A percentile compares a stretch with the other conserved stretches of the same genome.
Conservation (phyloP, 2,888 invertebrate species). For the Drosophila tanythrix region DNA sequence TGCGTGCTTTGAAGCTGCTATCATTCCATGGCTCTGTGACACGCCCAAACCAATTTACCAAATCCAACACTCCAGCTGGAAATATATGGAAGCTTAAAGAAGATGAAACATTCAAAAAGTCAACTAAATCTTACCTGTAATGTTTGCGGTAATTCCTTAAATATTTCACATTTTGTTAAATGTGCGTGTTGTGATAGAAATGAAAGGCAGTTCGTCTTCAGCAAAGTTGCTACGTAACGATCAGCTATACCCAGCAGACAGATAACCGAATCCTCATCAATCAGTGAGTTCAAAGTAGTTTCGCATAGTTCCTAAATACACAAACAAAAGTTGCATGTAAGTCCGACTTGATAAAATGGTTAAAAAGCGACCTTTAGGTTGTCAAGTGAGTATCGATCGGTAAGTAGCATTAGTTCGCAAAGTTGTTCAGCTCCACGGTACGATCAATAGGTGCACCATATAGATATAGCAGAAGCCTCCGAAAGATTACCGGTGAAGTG, state of each 20-base stretch:
- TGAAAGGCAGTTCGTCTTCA: conserved; percentile 82
- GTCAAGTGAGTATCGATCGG: conserved; percentile 88
- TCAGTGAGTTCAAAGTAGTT: conserved; percentile 86
- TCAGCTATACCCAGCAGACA: conserved; percentile 89
- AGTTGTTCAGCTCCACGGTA: conserved; percentile 86
- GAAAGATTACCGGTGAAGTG: conserved; percentile 87
- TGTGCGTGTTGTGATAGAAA: conserved; percentile 82
- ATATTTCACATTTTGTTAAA: conserved; percentile 81
- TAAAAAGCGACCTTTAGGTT: conserved; percentile 85
- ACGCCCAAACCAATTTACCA: conserved; percentile 83
- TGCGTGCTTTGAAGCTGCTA: conserved; percentile 71
- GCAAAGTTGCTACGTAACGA: conserved; percentile 87
- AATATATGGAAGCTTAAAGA: not conserved
- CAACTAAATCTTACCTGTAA: conserved; percentile 68
- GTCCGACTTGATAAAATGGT: not conserved
- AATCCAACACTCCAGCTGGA: conserved; percentile 82
- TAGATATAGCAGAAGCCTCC: conserved; percentile 87
- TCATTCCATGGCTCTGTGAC: conserved; percentile 83
- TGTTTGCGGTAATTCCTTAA: conserved; percentile 79
- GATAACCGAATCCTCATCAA: conserved; percentile 88
- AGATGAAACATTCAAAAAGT: not conserved
- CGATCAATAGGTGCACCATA: conserved; percentile 87
- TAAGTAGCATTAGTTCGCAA: conserved; percentile 88
- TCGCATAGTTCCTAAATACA: conserved; percentile 87
- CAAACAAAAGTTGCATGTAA: not conserved